Conservation (phyloP, 1,140 invertebrate genomes). For the Lerema accius region DNA sequence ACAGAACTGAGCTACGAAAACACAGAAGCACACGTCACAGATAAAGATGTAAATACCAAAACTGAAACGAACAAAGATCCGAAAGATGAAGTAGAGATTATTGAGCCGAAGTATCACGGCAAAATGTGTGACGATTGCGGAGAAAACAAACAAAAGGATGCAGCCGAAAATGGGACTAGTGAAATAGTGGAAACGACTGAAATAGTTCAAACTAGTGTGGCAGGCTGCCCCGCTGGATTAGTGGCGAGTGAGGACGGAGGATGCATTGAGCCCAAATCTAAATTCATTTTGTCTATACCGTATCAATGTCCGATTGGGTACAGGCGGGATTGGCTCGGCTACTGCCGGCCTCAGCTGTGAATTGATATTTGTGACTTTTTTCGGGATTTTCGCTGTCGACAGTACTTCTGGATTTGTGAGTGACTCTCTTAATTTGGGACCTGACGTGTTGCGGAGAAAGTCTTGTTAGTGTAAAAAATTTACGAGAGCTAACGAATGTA, state of each 20-base stretch:
- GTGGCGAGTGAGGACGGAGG: constrained; percentile 48
- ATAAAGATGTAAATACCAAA: not conserved
- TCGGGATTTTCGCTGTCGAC: not conserved
- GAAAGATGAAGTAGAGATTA: constrained; percentile 58
- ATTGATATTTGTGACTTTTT: constrained; percentile 6
- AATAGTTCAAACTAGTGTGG: constrained; percentile 9
- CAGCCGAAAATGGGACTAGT: constrained; percentile 9
- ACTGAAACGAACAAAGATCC: constrained; percentile 32
- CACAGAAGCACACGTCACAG: not conserved
- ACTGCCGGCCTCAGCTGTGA: constrained; percentile 41
- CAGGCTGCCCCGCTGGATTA: constrained; percentile 52
- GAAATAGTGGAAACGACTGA: constrained; percentile 21
- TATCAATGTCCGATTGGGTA: constrained; percentile 65
- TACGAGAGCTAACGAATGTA: too few relatives aligned
- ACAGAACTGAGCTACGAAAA: constrained; percentile 4
- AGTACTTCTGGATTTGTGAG: too few relatives aligned
- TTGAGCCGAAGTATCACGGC: constrained; percentile 63
- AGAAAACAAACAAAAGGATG: constrained; percentile 35
- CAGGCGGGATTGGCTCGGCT: constrained; percentile 57
- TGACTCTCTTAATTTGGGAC: not conserved
- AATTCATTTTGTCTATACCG: constrained; percentile 61
- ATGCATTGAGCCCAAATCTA: constrained; percentile 54
- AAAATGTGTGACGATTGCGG: constrained; percentile 47
- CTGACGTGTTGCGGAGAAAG: not conserved
- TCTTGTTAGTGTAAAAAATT: too few relatives aligned